Evolutionary conservation across 2,888 invertebrate species (phyloP).

Genomic region (Diplolepis rosae): DNA sequence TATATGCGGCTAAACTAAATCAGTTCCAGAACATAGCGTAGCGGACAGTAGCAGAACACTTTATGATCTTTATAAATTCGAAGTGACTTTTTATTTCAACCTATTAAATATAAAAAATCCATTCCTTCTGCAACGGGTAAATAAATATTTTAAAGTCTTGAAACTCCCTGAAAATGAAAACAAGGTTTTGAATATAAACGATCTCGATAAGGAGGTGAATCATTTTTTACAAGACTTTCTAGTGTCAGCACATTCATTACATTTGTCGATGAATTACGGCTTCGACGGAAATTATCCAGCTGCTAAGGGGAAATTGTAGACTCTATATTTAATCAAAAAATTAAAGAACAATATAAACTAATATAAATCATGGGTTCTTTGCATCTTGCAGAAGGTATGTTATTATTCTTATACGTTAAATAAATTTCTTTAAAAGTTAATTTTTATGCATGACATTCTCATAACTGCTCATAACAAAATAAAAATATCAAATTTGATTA

Average conservation of each 20-base stretch:
- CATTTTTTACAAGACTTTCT: background rate
- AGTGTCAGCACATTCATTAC: background rate
- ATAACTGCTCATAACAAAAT: too few species aligned
- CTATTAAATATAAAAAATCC: background rate
- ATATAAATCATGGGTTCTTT: conserved; percentile 5
- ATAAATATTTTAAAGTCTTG: background rate
- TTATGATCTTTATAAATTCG: background rate
- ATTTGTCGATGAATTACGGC: background rate
- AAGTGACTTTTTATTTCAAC: background rate
- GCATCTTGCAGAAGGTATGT: conserved; percentile 18
- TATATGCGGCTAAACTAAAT: too few species aligned
- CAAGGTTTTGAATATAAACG: too few species aligned
- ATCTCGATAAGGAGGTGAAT: background rate
- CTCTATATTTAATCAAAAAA: background rate
- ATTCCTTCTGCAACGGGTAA: background rate
- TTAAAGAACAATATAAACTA: background rate
- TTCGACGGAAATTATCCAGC: background rate
- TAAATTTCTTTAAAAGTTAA: too few species aligned
- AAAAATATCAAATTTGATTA: too few species aligned
- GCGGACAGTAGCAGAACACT: background rate
- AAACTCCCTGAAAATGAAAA: background rate
- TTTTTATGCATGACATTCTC: too few species aligned
- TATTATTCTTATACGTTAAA: too few species aligned
- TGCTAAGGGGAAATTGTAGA: background rate
- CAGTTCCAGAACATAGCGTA: too few species aligned